Base-by-base conservation (phyloP, 2,797 vertebrate species). In the Coregonus ussuriensis region DNA sequence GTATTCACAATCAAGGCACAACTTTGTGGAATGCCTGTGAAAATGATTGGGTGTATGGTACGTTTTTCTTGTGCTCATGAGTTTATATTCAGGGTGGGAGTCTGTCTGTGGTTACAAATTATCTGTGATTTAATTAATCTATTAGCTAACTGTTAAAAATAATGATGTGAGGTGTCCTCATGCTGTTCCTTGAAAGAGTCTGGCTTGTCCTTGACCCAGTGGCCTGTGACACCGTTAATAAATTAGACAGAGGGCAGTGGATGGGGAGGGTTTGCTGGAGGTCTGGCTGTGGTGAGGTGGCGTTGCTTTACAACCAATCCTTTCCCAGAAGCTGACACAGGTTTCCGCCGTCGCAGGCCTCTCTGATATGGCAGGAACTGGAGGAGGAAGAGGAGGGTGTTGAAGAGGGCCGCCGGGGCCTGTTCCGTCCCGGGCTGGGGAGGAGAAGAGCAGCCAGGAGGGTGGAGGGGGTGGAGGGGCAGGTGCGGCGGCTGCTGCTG, bases 331-430 rank as follows among this genome's bases (percentile, higher is more conserved):
- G 95, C 96, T 98, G 96, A 99, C 95, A 90, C 95, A 94, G 95
- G 93, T 99, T 99, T 99, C 98, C 97, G 85, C 94, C 97, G 97
- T 96, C 94, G 93, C 97, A 99, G 98, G 98, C 98, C 95, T 97
- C 97, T 96, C 96, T 97, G 93, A 96, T 99, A 96, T 99, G 98
- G 98, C 96, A 96, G 96, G 97, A 99, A 95, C 94, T 99, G 94
- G 97, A 98, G 96, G 96, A 98, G 87, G 98, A 98, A 93, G 97
- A 97, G 67, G 95, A 96, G 82, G 94, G 90, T 79, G 90, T 88
- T 0, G 85, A 85, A 70, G 87, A 78, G 69, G 83, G 83, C 75
- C 84, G 90, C 14, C 85, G 74, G 1, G 82, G 92, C 82, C 88
- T 89, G 81, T 91, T 92, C 81, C 86, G 84, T 80, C 84, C 91